phyloP scores from a whole-genome alignment of 2,797 vertebrate genomes.

The Sciurus vulgaris region DNA sequence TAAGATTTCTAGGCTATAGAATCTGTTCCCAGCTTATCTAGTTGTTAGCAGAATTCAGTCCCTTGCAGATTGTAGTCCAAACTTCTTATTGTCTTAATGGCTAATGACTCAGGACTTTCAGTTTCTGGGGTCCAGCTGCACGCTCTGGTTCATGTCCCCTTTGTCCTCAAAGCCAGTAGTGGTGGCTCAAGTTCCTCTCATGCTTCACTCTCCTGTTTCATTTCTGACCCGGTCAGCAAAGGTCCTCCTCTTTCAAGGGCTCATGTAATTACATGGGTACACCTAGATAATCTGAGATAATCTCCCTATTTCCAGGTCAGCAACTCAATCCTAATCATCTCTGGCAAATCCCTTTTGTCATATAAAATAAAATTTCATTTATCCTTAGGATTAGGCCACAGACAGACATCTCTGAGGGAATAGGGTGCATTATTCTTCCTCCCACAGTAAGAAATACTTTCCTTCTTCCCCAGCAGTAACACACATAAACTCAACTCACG shows the following conservation, averaged over 20 bases:
- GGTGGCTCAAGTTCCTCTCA: not conserved
- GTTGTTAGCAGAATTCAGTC: not conserved
- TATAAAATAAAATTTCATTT: not conserved
- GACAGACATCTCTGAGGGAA: not conserved
- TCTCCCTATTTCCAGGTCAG: not conserved
- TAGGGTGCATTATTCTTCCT: not conserved
- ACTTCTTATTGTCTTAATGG: not conserved
- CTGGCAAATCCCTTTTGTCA: not conserved
- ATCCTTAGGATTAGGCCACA: not conserved
- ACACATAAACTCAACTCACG: not conserved
- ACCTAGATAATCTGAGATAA: not conserved
- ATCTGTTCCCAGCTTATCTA: not conserved
- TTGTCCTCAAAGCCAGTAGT: not conserved
- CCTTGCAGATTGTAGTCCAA: not conserved
- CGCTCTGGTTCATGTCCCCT: not conserved
- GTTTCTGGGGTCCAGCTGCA: not conserved
- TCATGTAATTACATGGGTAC: not conserved
- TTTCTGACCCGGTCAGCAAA: not conserved
- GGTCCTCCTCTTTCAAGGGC: not conserved
- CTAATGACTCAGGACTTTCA: not conserved
- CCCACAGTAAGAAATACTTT: not conserved
- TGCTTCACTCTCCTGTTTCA: not conserved
- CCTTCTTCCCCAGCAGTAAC: not conserved
- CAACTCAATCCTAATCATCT: not conserved
- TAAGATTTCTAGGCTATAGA: not conserved